Base-by-base conservation (phyloP, 2,113 vertebrate genomes). In the Proteles cristata region DNA sequence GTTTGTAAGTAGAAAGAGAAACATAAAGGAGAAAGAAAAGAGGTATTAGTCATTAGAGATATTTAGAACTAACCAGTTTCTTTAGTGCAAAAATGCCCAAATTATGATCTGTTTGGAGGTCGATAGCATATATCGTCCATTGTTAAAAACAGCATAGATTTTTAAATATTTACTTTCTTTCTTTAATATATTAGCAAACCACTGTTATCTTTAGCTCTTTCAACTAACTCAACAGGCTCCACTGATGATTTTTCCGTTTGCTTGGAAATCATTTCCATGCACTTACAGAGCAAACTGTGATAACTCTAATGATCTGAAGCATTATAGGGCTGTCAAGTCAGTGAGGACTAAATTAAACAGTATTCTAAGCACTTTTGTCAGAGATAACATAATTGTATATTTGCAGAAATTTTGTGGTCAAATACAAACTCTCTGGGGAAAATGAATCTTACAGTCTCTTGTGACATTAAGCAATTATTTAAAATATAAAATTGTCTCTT, bases 401-500 rank as follows among this genome's bases (percentile, higher is more conserved):
- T 94, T 96, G 81, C 33, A 88, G 76, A 79, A 80, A 71, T 26
- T 88, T 35, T 85, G 31, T 65, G 35, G 74, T 89, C 81, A 85
- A 86, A 95, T 77, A 48, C 5, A 28, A 92, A 88, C 28, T 94
- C n/a, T 83, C 48, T 53, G 50, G 26, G n/a, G n/a, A 84, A 96
- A 95, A 94, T 76, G 35, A 73, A 73, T 88, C 2, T 90, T 73
- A 61, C 3, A 77, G 7, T 53, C 50, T 80, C 33, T 58, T 88
- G 25, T 84, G 74, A 93, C 76, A 85, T 93, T 90, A 90, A 95
- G 80, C 12, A 94, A 81, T 81, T 80, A 6, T 94, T 96, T 94
- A 63, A 98, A 98, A 74, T 84, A 58, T n/a, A 88, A 90, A 90
- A 15, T 11, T 11, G 53, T 96, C 88, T 26, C 71, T 84, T 93